Conservation (phyloP, 2,888 invertebrate species). For the Hermodice carunculata region DNA sequence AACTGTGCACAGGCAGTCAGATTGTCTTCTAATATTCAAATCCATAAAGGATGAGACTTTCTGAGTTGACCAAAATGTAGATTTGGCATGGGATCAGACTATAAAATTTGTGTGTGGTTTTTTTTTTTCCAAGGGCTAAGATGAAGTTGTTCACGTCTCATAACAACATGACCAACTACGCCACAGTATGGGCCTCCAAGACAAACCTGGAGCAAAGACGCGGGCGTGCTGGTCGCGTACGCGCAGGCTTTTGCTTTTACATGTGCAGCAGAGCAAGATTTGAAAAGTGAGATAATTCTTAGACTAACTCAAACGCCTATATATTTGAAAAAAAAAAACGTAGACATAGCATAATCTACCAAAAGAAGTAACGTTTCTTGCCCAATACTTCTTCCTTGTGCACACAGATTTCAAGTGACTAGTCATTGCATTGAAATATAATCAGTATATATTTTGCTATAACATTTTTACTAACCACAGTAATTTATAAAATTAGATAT, state of each 20-base stretch:
- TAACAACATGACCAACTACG: conserved; percentile 99
- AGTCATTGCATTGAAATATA: no score
- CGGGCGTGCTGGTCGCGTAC: conserved; percentile 95
- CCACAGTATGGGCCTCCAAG: conserved; percentile 90
- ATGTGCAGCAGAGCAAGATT: conserved; percentile 77
- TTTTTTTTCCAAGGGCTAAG: conserved; percentile 77
- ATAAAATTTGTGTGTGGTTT: no score
- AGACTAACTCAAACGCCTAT: background rate
- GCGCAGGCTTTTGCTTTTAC: conserved; percentile 94
- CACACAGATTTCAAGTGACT: no score
- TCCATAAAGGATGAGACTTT: background rate
- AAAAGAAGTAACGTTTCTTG: no score
- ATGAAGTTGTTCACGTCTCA: conserved; percentile 98
- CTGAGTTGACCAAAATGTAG: background rate
- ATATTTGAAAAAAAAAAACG: no score
- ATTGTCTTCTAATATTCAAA: background rate
- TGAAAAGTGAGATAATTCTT: conserved; percentile 61
- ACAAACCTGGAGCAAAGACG: conserved; percentile 95
- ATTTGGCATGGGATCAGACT: background rate
- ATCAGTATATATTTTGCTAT: no score
- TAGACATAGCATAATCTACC: no score
- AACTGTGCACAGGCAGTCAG: no score
- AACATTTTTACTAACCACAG: no score
- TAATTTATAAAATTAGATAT: no score
- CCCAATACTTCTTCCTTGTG: no score